Conservation (phyloP, 2,113 vertebrate genomes). For the Myiopsitta monachus region DNA sequence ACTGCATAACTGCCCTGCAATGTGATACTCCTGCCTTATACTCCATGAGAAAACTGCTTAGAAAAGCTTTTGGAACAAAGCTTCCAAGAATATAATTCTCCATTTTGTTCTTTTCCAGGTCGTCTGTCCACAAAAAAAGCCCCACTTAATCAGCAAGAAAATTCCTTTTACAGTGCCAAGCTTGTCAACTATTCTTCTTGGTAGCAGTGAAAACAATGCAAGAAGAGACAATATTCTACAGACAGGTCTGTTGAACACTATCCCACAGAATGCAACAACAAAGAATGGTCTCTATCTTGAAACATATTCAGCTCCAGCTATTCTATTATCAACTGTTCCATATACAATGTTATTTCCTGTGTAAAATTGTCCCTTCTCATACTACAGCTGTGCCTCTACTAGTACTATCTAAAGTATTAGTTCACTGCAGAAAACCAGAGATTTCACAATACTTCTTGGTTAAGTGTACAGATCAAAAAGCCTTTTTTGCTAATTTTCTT, state of each 20-base stretch:
- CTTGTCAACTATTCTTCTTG: not conserved
- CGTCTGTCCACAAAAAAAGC: not conserved
- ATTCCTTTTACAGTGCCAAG: not conserved
- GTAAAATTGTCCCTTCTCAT: not conserved
- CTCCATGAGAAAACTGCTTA: not conserved
- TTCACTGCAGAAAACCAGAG: not conserved
- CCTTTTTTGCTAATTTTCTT: not conserved
- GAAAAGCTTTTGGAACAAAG: not conserved
- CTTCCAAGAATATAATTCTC: not conserved
- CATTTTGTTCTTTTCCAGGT: constrained; percentile 27
- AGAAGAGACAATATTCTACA: not conserved
- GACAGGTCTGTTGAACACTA: not conserved
- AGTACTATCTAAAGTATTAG: not conserved
- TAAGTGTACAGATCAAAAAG: not conserved
- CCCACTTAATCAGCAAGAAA: not conserved
- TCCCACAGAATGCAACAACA: not conserved
- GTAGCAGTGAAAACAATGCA: not conserved
- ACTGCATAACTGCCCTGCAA: not conserved
- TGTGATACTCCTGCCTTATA: not conserved
- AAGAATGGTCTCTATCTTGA: constrained; percentile 16
- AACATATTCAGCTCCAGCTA: not conserved
- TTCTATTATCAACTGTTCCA: not conserved
- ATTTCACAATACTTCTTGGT: not conserved
- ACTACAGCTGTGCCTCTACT: not conserved
- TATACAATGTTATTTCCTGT: not conserved